These are phyloP conservation scores for Crotalus viridis DNA, from an alignment of 2,113 vertebrate genomes.

Conservation along the genomic window DNA sequence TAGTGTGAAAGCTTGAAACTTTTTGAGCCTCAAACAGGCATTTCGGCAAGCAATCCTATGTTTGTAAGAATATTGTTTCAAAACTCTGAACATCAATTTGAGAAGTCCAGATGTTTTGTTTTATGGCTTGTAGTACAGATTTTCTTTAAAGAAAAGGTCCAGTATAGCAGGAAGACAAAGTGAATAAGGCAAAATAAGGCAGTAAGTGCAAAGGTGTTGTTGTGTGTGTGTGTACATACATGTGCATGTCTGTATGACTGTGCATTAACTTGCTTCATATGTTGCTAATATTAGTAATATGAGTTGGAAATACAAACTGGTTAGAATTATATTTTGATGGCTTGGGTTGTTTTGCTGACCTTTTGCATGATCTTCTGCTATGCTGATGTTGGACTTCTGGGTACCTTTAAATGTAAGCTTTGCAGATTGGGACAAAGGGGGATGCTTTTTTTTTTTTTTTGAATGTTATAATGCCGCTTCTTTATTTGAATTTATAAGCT, in stretches of 20 bases:
- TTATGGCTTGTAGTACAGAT: not conserved
- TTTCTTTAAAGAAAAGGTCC: not conserved
- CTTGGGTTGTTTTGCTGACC: not conserved
- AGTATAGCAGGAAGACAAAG: not conserved
- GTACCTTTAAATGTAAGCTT: not conserved
- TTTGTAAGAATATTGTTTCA: not conserved
- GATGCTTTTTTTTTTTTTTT: not conserved
- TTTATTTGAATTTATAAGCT: not conserved
- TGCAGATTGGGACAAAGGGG: not conserved
- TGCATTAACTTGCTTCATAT: not conserved
- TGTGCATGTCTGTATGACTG: not conserved
- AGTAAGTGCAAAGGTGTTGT: not conserved
- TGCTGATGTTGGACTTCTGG: not conserved
- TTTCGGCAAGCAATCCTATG: not conserved
- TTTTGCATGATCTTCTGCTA: not conserved
- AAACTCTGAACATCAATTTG: not conserved
- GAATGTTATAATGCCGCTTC: not conserved
- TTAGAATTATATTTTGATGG: not conserved
- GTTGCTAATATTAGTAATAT: not conserved
- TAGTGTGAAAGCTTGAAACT: not conserved
- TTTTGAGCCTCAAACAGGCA: not conserved
- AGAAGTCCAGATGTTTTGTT: not conserved
- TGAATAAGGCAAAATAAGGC: not conserved
- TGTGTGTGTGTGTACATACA: not conserved
- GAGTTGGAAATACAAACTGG: not conserved